These are phyloP conservation scores for Buceros bicornis DNA, from an alignment of 2,797 vertebrate genomes.

Conservation along the genomic window DNA sequence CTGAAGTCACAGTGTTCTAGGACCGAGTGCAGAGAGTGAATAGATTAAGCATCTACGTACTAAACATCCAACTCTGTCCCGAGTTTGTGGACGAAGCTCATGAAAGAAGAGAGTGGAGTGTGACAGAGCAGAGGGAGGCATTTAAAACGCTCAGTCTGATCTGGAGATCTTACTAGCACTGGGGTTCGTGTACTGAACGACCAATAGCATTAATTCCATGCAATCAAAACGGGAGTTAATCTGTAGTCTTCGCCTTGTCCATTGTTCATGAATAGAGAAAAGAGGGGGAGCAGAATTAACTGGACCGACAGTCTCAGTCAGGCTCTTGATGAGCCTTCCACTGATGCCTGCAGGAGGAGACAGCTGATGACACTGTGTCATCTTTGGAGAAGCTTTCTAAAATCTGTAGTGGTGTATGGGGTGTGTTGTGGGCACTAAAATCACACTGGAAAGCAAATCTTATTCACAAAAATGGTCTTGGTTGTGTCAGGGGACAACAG, in stretches of 20 bases:
- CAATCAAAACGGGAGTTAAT: not conserved
- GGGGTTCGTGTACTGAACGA: not conserved
- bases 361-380: not conserved
- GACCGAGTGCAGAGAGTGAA: not conserved
- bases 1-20: not conserved
- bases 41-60: not conserved
- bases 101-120: not conserved
- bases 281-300: not conserved
- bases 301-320: not conserved
- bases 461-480: not conserved
- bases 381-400: not conserved
- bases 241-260: not conserved
- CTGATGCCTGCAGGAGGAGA: not conserved
- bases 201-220: not conserved
- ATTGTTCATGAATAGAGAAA: not conserved
- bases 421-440: not conserved
- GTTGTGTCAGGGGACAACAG: not conserved
- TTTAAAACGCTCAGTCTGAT: not conserved
- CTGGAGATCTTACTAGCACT: not conserved
- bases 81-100: not conserved
- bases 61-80: not conserved
- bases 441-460: not conserved
- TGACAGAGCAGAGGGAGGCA: not conserved
- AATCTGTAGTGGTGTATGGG: not conserved
- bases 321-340: not conserved